Base-by-base conservation (phyloP, 2,888 invertebrate genomes). In the Cantharis rufa region DNA sequence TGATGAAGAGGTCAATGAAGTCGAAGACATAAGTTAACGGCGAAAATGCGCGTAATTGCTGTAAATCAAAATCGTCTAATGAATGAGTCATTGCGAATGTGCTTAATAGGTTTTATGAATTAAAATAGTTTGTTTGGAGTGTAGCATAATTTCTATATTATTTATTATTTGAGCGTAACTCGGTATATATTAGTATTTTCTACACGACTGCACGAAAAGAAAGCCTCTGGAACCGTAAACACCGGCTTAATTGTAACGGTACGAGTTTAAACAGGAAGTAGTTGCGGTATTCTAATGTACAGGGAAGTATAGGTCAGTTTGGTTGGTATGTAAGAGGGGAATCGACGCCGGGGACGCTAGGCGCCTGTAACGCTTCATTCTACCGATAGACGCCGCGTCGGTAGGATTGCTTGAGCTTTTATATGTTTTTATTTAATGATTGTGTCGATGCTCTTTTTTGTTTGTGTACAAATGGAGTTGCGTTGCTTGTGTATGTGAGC, bases 291-390 rank as follows among this genome's bases (percentile, higher is more conserved):
- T 76, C 66, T 63, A 69, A 63, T 71, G 74, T 76, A 32, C 76
- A 72, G 79, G 80, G 80, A 80, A 78, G 86, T 83, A 83, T 83
- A 86, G 84, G 84, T 84, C 85, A 83, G 83, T 82, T 80, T 78
- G 81, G 80, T 79, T 81, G 79, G 87, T 86, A 82, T 80, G 86
- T 81, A 88, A 88, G 88, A 88, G 89, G 89, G 89, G 89, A 88
- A 77, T 79, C 79, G 80, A 88, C 88, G 89, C 87, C 88, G 88
- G 75, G 81, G 81, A 78, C 81, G 79, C 81, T 68, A 82, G 81
- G 84, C 84, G 86, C 86, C 86, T 85, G 85, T 86, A 86, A 85
- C 86, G 86, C 88, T 88, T 88, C 88, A 88, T 87, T 88, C 88
- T 87, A 87, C 78, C 82, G 81, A 80, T 81, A 82, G 83, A 80